Base-by-base conservation (phyloP, 2,888 invertebrate species). In the Morinoia aosen region DNA sequence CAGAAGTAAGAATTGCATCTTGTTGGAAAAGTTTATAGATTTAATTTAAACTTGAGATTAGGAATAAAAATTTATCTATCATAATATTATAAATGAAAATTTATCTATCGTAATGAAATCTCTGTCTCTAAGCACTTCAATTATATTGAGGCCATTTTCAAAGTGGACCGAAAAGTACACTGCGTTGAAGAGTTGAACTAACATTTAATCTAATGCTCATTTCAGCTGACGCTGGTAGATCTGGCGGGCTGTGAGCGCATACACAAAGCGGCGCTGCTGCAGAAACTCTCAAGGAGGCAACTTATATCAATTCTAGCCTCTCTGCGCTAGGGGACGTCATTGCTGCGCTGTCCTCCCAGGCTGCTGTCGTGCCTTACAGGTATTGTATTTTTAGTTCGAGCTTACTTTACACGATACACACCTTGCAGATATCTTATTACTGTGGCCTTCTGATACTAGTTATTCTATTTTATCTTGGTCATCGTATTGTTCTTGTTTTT, bases 321-420 rank as follows among this genome's bases (percentile, higher is more conserved):
- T 97, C 98, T 2, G 97, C 98, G 10, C 97, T 98, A 94, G 98
- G 98, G 95, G 98, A 98, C 97, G 98, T 98, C 40, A 97, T 97
- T 93, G 97, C 97, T 14, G 98, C 98, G 0, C 97, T 98, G 96
- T 97, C 97, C 88, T 97, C 97, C 95, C 97, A 97, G 96, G 97
- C 97, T 97, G 97, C 97, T 95, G 97, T 98, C 97, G 97, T 98
- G 96, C 98, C 98, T 61, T 97, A 97, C 96, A 97, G 97, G 97
- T 97, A 96, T 25, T n/a, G 88, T n/a, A 25, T n/a, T 10, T 88
- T 14, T 8, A 88, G 58, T n/a, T n/a, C n/a, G n/a, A n/a, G n/a
- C n/a, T n/a, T n/a, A n/a, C n/a, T n/a, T n/a, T n/a, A n/a, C n/a
- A n/a, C n/a, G n/a, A 56, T 25, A 58, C 39, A 39, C 10, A 5